Percentiles rank a stretch among this genome's conserved stretches.
phyloP scores from a whole-genome alignment of 2,888 invertebrate genomes.

The Stenolophus ochropezus region DNA sequence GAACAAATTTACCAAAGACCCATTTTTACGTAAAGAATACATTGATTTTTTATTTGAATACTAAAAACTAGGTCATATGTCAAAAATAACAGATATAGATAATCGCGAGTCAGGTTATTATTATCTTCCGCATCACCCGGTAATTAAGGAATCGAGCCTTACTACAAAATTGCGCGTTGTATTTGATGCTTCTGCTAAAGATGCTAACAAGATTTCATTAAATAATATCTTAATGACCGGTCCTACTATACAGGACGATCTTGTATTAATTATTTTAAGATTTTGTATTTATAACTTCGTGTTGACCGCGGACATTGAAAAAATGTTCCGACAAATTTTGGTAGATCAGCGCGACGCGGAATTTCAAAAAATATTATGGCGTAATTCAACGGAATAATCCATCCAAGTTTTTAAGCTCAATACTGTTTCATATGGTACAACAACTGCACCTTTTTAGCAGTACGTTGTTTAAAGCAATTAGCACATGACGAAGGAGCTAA shows the following conservation, averaged over 20 bases:
- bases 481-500: conserved; percentile 4
- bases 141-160: not conserved
- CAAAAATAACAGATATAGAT: conserved; percentile 10
- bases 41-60: not conserved
- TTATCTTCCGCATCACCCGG: conserved; percentile 26
- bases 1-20: not conserved
- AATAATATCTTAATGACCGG: conserved; percentile 11
- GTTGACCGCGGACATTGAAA: conserved; percentile 67
- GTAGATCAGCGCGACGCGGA: conserved; percentile 64
- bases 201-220: not conserved
- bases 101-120: not conserved
- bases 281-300: conserved; percentile 65
- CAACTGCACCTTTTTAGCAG: conserved; percentile 63
- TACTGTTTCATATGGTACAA: conserved; percentile 67
- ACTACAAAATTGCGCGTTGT: not conserved
- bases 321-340: conserved; percentile 67
- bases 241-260: conserved; percentile 12
- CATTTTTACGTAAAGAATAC: not conserved
- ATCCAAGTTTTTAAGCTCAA: conserved; percentile 61
- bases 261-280: conserved; percentile 62
- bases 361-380: conserved; percentile 68
- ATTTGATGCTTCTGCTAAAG: conserved; percentile 13
- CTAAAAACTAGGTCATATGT: conserved; percentile 11
- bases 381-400: conserved; percentile 60
- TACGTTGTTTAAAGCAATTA: conserved; percentile 58